Evolutionary conservation across 2,797 vertebrate genomes (phyloP).

Genomic region (Acanthiza pusilla): DNA sequence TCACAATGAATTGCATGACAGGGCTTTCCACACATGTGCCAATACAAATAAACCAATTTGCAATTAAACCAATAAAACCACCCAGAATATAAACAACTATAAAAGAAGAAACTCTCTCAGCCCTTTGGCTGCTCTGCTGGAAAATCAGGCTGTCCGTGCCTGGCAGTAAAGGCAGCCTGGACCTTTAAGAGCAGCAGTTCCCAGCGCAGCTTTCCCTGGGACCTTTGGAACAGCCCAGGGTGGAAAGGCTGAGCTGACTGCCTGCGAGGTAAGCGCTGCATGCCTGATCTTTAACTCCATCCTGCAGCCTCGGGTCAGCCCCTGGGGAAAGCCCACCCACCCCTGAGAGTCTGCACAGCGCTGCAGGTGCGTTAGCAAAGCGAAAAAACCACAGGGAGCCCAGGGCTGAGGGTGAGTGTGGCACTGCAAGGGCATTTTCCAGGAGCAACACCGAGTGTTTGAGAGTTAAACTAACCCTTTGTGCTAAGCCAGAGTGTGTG

Average conservation of each 20-base stretch:
- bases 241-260: background rate
- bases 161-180: background rate
- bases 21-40: background rate
- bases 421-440: background rate
- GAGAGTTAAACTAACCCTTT: background rate
- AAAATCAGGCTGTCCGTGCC: background rate
- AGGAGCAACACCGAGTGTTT: background rate
- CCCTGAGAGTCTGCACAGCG: background rate
- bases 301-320: background rate
- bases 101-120: background rate
- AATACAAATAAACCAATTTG: background rate
- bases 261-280: background rate
- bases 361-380: background rate
- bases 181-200: constrained; percentile 42
- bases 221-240: background rate
- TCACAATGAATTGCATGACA: background rate
- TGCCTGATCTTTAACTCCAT: background rate
- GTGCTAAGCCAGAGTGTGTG: background rate
- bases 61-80: background rate
- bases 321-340: background rate
- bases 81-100: background rate
- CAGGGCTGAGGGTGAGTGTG: rapidly evolving
- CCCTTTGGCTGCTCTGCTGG: background rate
- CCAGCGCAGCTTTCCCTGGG: background rate
- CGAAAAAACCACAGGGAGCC: background rate